Base-by-base conservation (phyloP, 2,797 vertebrate species). In the Pangasius djambal region DNA sequence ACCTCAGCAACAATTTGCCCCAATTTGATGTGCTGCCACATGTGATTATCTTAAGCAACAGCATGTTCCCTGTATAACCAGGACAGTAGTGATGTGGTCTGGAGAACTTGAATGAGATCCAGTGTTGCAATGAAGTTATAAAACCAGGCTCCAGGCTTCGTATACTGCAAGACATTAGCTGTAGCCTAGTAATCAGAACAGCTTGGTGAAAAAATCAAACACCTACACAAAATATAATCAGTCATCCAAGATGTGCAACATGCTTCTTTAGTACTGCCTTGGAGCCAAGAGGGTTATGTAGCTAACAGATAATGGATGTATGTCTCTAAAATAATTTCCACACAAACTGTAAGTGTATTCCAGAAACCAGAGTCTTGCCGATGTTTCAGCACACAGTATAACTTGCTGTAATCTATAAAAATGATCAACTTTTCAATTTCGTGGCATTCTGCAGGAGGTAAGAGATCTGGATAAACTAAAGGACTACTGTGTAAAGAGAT, bases 181-280 rank as follows among this genome's bases (percentile, higher is more conserved):
- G 15, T 48, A 67, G 40, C 8, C 40, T 20, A 20, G 40, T 10
- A 67, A 65, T 16, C 28, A 48, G 84, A 72, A 72, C 84, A 85
- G 84, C 65, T 72, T 85, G 84, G 20, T 70, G 20, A 55, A 55
- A 55, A 85, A 72, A 70, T 72, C 50, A 25, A 37, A 85, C 84
- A 85, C 84, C 65, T 85, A 85, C 48, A 16, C 18, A 85, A 57
- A 57, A 72, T 9, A 55, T 52, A 69, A 22, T 55, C 31, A 22
- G n/a, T 31, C 83, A 72, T 72, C 18, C 31, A 57, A 85, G 65
- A 85, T 9, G 1, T 72, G 67, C 67, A 37, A 28, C 48, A 34
- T 57, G 84, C 6, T 85, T 22, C 63, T 84, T 67, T 50, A 31
- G 4, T 20, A 31, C 8, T 50, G 28, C 7, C 15, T 67, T 50